Conservation (phyloP, 2,888 invertebrate genomes). For the Acanthopleura granulata region DNA sequence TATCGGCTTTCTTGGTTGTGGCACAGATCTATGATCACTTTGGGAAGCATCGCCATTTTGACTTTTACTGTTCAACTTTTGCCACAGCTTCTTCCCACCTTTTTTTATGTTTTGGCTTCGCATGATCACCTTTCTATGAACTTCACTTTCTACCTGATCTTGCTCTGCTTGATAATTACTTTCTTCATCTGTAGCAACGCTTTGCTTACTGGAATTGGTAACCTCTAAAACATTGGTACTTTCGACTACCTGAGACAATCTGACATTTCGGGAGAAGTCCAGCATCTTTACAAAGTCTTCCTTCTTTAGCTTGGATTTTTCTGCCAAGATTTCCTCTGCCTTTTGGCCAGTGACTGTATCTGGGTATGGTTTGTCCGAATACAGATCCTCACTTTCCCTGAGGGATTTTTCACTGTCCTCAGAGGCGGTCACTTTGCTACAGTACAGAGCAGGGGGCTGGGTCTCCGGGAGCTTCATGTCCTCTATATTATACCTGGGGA, state of each 20-base stretch:
- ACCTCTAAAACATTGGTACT: not conserved
- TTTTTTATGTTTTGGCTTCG: not conserved
- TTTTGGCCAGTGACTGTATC: not conserved
- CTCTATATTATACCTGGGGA: no score
- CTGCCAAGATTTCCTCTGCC: not conserved
- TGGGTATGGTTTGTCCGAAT: not conserved
- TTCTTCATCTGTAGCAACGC: no score
- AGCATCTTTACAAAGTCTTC: not conserved
- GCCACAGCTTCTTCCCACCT: no score
- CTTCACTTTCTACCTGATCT: not conserved
- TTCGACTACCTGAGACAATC: not conserved
- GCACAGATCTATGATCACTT: not conserved
- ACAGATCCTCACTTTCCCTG: not conserved
- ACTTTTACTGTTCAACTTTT: not conserved
- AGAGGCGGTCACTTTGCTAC: not conserved
- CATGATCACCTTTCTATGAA: not conserved
- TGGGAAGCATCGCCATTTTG: not conserved
- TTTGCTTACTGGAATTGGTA: not conserved
- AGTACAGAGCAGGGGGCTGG: not conserved
- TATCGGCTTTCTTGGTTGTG: not conserved
- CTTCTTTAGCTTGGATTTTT: not conserved
- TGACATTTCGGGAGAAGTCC: not conserved
- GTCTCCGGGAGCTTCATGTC: not conserved
- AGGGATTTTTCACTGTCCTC: not conserved
- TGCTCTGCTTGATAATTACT: not conserved